Evolutionary conservation across 2,888 invertebrate species (phyloP).

Genomic region (Crocallis elinguaria): DNA sequence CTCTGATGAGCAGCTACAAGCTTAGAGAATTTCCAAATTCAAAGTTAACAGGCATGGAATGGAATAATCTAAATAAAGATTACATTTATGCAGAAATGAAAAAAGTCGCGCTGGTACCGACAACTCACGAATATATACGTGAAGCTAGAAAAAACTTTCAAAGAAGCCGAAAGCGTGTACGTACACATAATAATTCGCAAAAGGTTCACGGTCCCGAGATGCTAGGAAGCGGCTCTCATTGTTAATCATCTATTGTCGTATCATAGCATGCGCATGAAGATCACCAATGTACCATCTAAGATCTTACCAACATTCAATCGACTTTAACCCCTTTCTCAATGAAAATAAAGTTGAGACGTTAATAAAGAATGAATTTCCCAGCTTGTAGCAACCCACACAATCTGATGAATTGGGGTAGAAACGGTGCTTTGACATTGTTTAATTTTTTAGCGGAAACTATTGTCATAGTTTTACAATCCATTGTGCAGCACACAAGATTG

Average conservation of each 20-base stretch:
- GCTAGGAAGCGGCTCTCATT: constrained; percentile 65
- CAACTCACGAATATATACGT: constrained; percentile 1
- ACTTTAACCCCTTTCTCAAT: constrained; percentile 3
- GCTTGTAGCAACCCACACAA: constrained; percentile 53
- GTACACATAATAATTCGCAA: constrained; percentile 40
- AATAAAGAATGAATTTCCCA: background rate
- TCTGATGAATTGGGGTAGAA: constrained; percentile 60
- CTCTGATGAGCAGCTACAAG: constrained; percentile 26
- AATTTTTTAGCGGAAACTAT: constrained; percentile 30
- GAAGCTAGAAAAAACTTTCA: constrained; percentile 32
- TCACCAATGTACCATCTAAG: constrained; percentile 48
- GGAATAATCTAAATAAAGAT: background rate
- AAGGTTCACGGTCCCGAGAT: constrained; percentile 41
- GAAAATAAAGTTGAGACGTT: background rate
- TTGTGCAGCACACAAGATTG: constrained; percentile 30
- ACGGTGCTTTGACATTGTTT: constrained; percentile 57
- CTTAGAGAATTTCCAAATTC: constrained; percentile 14
- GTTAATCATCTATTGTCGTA: constrained; percentile 68
- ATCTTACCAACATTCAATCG: background rate
- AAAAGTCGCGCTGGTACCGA: background rate
- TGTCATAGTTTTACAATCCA: too few species aligned
- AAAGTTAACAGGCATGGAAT: constrained; percentile 3
- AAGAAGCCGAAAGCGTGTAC: constrained; percentile 39
- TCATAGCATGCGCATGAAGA: constrained; percentile 62
- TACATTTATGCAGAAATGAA: background rate